These are phyloP conservation scores for Conopomorpha cramerella DNA, from an alignment of 1,140 invertebrate species.

Conservation along the genomic window DNA sequence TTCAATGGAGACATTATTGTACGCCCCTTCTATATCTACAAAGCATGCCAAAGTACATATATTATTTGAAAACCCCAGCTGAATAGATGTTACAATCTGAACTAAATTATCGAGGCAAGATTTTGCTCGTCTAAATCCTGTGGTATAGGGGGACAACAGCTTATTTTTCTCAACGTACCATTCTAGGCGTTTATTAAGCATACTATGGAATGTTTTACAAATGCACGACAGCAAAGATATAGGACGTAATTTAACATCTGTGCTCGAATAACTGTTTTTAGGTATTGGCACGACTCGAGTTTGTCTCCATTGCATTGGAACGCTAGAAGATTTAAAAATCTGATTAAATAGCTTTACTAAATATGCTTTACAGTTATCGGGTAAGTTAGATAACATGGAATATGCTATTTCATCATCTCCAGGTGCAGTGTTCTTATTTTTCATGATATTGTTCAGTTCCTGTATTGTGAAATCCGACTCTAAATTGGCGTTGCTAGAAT, in stretches of 20 bases:
- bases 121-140: slow-evolving; percentile 14
- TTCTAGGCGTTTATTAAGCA: slow-evolving; percentile 13
- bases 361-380: slow-evolving; percentile 4
- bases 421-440: slow-evolving; percentile 6
- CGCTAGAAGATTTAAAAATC: slow-evolving; percentile 1
- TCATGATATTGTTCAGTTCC: slow-evolving; percentile 4
- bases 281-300: slow-evolving; percentile 9
- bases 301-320: slow-evolving; percentile 8
- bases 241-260: slow-evolving; percentile 6
- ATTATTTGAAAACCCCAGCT: slow-evolving; percentile 14
- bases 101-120: slow-evolving; percentile 11
- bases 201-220: slow-evolving; percentile 15
- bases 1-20: slow-evolving; percentile 13
- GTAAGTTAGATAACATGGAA: slow-evolving; percentile 16
- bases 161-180: slow-evolving; percentile 14
- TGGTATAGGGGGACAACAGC: slow-evolving; percentile 9
- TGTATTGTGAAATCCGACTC: slow-evolving; percentile 9
- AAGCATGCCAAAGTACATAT: slow-evolving; percentile 11
- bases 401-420: slow-evolving; percentile 16
- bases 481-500: slow-evolving; percentile 5
- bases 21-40: slow-evolving; percentile 16
- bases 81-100: slow-evolving; percentile 9
- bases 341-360: slow-evolving; percentile 9
- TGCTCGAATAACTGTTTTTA: neutral
- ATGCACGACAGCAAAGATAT: slow-evolving; percentile 18